These are phyloP conservation scores for Brachionus manjavacas DNA, from an alignment of 1,140 invertebrate genomes.

Conservation along the genomic window DNA sequence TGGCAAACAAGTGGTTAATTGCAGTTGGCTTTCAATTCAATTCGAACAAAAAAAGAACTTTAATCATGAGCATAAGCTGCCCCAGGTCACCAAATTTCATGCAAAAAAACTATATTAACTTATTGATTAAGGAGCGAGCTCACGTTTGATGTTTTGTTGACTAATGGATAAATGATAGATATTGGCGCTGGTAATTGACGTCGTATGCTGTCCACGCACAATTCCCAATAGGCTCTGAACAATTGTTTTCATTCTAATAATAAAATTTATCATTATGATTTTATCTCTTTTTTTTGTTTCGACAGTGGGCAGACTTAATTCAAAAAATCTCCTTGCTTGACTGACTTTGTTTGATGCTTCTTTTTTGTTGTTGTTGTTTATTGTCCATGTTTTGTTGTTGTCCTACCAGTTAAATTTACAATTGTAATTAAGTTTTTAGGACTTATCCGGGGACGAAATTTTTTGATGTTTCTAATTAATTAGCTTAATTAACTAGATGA, in stretches of 20 bases:
- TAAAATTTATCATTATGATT: conserved; percentile 25
- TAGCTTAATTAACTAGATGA: conserved; percentile 39
- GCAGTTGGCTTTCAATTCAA: conserved; percentile 13
- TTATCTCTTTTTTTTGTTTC: neutral
- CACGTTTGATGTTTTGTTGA: neutral
- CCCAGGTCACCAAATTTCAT: neutral
- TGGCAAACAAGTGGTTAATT: conserved; percentile 30
- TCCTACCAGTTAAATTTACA: neutral
- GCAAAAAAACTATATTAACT: conserved; percentile 29
- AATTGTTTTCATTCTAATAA: neutral
- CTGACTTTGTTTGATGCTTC: conserved; percentile 15
- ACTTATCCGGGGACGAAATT: neutral
- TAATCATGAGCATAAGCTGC: conserved; percentile 22
- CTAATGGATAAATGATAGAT: neutral
- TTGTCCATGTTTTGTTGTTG: neutral
- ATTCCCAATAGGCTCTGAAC: neutral
- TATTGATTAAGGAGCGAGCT: neutral
- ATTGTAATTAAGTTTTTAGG: conserved; percentile 26
- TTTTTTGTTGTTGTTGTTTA: neutral
- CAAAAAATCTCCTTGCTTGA: neutral
- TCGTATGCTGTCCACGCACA: neutral
- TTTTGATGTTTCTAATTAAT: conserved; percentile 39
- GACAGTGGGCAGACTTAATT: neutral
- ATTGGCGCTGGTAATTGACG: conserved; percentile 17
- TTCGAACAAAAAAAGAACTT: neutral